Evolutionary conservation across 2,113 vertebrate species (phyloP).

Genomic region (Oriolus oriolus): DNA sequence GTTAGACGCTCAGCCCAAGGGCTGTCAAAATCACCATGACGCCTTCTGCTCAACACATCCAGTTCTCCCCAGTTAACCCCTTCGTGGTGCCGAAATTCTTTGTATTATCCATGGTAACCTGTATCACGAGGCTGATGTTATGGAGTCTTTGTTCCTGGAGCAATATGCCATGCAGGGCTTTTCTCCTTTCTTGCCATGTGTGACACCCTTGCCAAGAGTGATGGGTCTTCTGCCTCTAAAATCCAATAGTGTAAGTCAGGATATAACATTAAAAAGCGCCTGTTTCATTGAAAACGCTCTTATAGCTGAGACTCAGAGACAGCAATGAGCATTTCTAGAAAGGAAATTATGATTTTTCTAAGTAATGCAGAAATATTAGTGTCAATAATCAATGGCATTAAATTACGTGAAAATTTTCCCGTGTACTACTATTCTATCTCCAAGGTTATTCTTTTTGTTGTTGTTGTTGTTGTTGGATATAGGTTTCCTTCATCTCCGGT

Average conservation of each 20-base stretch:
- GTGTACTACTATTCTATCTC: neutral
- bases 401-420: neutral
- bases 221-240: neutral
- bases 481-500: neutral
- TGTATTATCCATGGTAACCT: neutral
- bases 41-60: neutral
- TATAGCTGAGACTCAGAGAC: neutral
- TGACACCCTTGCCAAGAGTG: neutral
- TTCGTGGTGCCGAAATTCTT: neutral
- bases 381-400: neutral
- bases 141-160: neutral
- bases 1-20: neutral
- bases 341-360: neutral
- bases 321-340: neutral
- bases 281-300: neutral
- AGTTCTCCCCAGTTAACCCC: neutral
- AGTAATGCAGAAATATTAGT: neutral
- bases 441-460: neutral
- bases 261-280: neutral
- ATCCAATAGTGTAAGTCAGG: neutral
- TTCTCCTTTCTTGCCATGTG: neutral
- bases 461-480: neutral
- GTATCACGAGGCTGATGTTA: neutral
- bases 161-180: neutral
- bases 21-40: neutral